Conservation (phyloP, 2,888 invertebrate species). For the Strigamia transsilvanica region DNA sequence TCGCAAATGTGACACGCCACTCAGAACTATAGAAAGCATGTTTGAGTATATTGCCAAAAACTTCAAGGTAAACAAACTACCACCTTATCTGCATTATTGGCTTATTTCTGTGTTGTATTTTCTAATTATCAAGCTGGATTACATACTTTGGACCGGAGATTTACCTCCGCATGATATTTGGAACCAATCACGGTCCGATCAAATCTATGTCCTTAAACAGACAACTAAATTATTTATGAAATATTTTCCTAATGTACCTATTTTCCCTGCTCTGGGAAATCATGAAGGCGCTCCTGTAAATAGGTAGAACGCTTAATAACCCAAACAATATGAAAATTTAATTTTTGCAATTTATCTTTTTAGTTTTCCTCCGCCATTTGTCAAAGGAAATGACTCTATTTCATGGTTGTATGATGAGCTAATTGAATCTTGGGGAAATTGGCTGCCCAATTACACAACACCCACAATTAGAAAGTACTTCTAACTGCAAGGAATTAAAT, state of each 20-base stretch:
- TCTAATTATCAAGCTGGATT: conserved; percentile 62
- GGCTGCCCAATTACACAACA: conserved; percentile 60
- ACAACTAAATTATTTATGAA: conserved; percentile 85
- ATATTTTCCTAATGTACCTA: conserved; percentile 89
- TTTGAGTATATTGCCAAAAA: conserved; percentile 70
- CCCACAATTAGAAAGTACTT: conserved; percentile 53
- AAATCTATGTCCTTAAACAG: conserved; percentile 83
- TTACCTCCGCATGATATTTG: conserved; percentile 95
- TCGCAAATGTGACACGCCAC: conserved; percentile 78
- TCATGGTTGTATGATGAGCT: conserved; percentile 64
- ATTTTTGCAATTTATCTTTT: conserved; percentile 12
- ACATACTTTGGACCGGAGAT: conserved; percentile 92
- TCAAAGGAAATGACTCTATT: conserved; percentile 50
- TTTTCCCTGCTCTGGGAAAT: conserved; percentile 94
- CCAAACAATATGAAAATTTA: background rate
- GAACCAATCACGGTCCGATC: conserved; percentile 80
- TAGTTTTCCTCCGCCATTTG: conserved; percentile 55
- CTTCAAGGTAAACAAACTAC: conserved; percentile 66
- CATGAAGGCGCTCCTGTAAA: conserved; percentile 97
- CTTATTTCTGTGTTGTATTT: background rate
- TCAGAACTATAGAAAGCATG: conserved; percentile 74
- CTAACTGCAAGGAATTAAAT: background rate
- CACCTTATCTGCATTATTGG: background rate
- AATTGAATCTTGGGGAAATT: conserved; percentile 62
- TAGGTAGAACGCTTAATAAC: conserved; percentile 70